Percentiles rank a stretch among this genome's conserved stretches.
These are phyloP conservation scores for Scaptomyza caliginosa DNA, from an alignment of 2,888 invertebrate genomes.

Conservation along the genomic window DNA sequence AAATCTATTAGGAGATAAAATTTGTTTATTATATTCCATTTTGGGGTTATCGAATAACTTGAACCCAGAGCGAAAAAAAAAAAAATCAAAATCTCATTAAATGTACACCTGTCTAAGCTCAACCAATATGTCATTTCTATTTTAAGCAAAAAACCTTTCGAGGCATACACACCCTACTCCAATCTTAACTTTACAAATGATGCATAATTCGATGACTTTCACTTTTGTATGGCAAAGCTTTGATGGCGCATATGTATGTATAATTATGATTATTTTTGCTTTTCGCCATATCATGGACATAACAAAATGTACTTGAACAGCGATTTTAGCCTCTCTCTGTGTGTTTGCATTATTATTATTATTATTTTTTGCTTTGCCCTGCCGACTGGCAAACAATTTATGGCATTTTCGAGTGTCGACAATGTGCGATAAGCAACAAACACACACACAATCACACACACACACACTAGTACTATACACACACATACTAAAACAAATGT, in stretches of 20 bases:
- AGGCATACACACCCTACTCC: conserved; percentile 6
- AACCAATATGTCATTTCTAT: conserved; percentile 22
- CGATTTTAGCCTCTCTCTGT: not conserved
- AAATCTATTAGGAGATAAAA: not conserved
- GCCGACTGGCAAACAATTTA: conserved; percentile 63
- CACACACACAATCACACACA: not conserved
- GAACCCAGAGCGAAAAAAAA: not conserved
- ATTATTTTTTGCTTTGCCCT: conserved; percentile 35
- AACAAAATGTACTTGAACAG: conserved; percentile 51
- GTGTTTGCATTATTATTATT: conserved; percentile 19
- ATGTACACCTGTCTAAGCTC: not conserved
- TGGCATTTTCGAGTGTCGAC: conserved; percentile 60
- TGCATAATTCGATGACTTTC: conserved; percentile 57
- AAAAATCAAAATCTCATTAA: not conserved
- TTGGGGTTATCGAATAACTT: not conserved
- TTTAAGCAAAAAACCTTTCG: conserved; percentile 7
- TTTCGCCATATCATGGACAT: conserved; percentile 39
- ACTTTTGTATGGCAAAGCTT: conserved; percentile 38
- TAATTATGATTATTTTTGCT: conserved; percentile 57
- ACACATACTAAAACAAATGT: conserved; percentile 36
- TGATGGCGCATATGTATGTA: conserved; percentile 17
- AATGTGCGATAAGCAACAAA: conserved; percentile 38
- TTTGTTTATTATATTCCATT: not conserved
- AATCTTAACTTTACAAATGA: conserved; percentile 8
- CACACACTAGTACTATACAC: not conserved